These are phyloP conservation scores for Folsomia candida DNA, from an alignment of 2,888 invertebrate genomes.

Conservation along the genomic window DNA sequence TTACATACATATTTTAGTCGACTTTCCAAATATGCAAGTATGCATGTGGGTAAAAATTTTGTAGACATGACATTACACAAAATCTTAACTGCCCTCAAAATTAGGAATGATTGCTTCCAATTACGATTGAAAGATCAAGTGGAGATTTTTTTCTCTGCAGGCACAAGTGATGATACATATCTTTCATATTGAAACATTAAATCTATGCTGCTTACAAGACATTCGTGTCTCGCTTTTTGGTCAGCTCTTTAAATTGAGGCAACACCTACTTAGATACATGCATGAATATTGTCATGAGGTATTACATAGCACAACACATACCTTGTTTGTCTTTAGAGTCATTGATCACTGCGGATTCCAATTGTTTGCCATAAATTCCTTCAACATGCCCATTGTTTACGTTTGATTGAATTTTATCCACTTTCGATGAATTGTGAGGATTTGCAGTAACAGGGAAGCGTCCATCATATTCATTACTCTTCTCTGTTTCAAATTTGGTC, in stretches of 20 bases:
- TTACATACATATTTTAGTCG: no score
- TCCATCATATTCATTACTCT: neutral
- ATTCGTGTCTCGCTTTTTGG: neutral
- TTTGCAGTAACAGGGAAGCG: neutral
- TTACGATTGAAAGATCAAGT: neutral
- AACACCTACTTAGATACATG: neutral
- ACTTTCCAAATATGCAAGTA: no score
- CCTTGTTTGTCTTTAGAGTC: constrained; percentile 17
- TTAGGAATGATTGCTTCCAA: neutral
- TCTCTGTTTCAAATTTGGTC: neutral
- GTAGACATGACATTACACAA: no score
- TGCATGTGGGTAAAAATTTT: no score
- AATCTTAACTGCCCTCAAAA: neutral
- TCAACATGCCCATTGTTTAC: neutral
- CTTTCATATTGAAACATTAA: no score
- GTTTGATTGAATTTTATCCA: neutral
- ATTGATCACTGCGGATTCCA: neutral
- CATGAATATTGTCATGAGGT: no score
- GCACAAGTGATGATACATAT: no score
- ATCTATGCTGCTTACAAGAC: no score
- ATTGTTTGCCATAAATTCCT: neutral
- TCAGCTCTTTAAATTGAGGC: neutral
- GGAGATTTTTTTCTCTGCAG: no score
- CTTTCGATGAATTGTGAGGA: neutral
- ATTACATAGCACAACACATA: neutral